These are phyloP conservation scores for Xenopus tropicalis DNA, from an alignment of 2,113 vertebrate genomes.

Conservation along the genomic window UCB_Xtro_10.0 CM004450.2:119090001-119090500, in stretches of 20 bases:
- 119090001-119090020: no score
- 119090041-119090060: background rate
- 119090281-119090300: background rate
- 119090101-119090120: background rate
- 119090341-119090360: background rate
- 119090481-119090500: no score
- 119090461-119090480: no score
- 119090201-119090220: background rate
- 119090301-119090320: background rate
- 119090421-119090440: no score
- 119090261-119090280: background rate
- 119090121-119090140: background rate
- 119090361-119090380: no score
- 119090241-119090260: background rate
- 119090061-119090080: background rate
- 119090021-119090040: background rate
- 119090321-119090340: background rate
- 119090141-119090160: background rate
- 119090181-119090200: background rate
- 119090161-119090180: background rate
- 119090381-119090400: background rate
- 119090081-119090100: slow-evolving; percentile 6
- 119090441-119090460: no score
- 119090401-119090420: background rate
- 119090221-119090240: background rate